phyloP scores from a whole-genome alignment of 2,797 vertebrate species.

The Myripristis murdjan region DNA sequence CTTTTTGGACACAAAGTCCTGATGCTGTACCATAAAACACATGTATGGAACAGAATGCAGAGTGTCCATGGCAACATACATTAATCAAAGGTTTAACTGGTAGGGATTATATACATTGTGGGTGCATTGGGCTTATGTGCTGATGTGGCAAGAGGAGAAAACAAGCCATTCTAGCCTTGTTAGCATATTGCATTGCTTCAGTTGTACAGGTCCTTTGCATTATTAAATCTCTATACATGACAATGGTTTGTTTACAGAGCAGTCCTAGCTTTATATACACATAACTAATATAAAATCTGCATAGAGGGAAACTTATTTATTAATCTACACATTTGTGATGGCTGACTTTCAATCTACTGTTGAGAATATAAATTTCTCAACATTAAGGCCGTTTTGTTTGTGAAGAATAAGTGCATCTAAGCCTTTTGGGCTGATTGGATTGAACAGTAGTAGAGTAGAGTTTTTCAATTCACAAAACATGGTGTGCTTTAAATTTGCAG shows the following conservation, averaged over 20 bases:
- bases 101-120: constrained; percentile 2
- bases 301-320: neutral
- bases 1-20: neutral
- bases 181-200: constrained; percentile 2
- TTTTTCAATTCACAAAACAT: neutral
- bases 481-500: constrained; percentile 3
- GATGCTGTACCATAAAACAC: constrained; percentile 8
- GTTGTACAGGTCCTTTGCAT: constrained; percentile 26
- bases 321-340: neutral
- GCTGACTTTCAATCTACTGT: neutral
- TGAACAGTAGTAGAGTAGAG: constrained; percentile 21
- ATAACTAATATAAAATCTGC: constrained; percentile 40
- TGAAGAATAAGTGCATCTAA: neutral
- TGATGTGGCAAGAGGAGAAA: constrained; percentile 36
- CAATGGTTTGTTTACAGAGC: constrained; percentile 11
- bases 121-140: constrained; percentile 12
- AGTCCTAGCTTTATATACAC: constrained; percentile 15
- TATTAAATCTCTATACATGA: constrained; percentile 13
- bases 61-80: neutral
- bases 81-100: neutral
- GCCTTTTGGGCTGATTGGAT: constrained; percentile 14
- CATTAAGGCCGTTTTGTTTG: constrained; percentile 24
- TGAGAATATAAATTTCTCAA: constrained; percentile 12
- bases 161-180: constrained; percentile 1
- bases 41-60: neutral